These are phyloP conservation scores for Salvelinus sp. DNA, from an alignment of 2,113 vertebrate genomes.

Conservation along the genomic window DNA sequence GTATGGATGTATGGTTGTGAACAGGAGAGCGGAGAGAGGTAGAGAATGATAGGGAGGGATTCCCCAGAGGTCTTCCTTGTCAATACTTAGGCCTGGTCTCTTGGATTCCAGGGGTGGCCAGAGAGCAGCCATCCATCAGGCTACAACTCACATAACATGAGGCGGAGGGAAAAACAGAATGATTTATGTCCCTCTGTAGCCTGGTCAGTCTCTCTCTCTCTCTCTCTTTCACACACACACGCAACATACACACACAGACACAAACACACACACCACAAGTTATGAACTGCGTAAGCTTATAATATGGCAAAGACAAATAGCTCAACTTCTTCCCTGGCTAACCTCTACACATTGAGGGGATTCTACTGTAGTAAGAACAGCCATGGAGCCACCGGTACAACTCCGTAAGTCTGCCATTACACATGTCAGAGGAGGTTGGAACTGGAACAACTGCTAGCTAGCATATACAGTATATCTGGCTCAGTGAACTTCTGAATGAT, in stretches of 20 bases:
- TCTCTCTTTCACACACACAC: constrained; percentile 30
- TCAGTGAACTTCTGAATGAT: too few relatives aligned
- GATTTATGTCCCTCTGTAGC: constrained; percentile 66
- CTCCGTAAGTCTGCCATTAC: too few relatives aligned
- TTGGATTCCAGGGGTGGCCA: constrained; percentile 23
- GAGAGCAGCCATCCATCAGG: constrained; percentile 69
- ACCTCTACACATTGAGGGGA: constrained; percentile 43
- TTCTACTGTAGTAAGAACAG: constrained; percentile 23
- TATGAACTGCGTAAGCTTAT: constrained; percentile 13
- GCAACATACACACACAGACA: constrained; percentile 26
- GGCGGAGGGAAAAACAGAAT: constrained; percentile 35
- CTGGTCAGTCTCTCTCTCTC: constrained; percentile 57
- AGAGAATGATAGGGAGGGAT: constrained; percentile 7
- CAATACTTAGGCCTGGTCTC: constrained; percentile 38
- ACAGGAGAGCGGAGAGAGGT: too few relatives aligned
- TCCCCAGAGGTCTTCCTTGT: constrained; percentile 24
- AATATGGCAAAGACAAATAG: constrained; percentile 40
- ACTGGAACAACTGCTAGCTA: too few relatives aligned
- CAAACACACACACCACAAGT: constrained; percentile 6
- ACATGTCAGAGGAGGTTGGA: too few relatives aligned
- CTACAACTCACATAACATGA: constrained; percentile 53
- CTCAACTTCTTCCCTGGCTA: constrained; percentile 44
- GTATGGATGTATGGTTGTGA: constrained; percentile 10
- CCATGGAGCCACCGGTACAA: too few relatives aligned
- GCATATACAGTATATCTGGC: too few relatives aligned